Conservation (phyloP, 2,888 invertebrate genomes). For the Gryllus longicercus region DNA sequence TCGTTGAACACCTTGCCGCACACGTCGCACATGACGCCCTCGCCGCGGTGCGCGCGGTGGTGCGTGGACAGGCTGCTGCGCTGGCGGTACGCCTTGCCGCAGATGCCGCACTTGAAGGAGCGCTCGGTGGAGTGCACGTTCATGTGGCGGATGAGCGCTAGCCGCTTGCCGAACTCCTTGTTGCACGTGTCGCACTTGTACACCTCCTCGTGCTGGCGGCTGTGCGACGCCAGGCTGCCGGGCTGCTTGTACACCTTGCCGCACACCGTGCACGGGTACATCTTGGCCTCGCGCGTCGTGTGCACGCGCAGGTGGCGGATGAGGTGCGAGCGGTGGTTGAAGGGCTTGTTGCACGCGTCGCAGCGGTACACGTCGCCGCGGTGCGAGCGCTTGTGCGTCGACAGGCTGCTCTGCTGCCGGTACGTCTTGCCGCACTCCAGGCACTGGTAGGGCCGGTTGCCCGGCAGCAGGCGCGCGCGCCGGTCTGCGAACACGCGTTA, state of each 20-base stretch:
- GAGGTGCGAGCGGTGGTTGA: background rate
- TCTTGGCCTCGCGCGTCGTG: background rate
- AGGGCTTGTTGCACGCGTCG: background rate
- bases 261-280: background rate
- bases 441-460: background rate
- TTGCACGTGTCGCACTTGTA: background rate
- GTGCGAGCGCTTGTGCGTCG: background rate
- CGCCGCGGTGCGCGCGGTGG: background rate
- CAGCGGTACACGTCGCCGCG: slow-evolving; percentile 8
- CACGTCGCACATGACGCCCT: slow-evolving; percentile 6
- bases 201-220: background rate
- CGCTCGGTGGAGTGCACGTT: background rate
- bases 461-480: no score
- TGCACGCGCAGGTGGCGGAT: background rate
- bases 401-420: background rate
- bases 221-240: background rate
- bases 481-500: background rate
- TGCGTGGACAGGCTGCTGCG: background rate
- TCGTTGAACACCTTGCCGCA: background rate
- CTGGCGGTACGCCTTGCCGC: slow-evolving; percentile 17
- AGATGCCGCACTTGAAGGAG: background rate
- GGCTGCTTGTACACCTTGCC: slow-evolving; percentile 8
- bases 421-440: slow-evolving; percentile 17
- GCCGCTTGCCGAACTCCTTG: background rate
- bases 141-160: background rate